phyloP scores from a whole-genome alignment of 1,140 invertebrate species.

The Drosophila mayri region DNA sequence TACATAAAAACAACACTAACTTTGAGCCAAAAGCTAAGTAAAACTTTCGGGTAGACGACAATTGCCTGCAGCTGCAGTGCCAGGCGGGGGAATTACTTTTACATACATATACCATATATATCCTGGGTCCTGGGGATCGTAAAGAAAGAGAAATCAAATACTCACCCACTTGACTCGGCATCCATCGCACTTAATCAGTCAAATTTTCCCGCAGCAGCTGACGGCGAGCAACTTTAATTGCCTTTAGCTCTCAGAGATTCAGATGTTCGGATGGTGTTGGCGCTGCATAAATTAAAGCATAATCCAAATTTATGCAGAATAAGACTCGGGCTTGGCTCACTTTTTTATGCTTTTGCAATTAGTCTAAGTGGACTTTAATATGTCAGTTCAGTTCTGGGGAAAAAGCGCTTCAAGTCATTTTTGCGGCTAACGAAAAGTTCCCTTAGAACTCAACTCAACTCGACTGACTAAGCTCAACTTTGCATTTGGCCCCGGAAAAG shows the following conservation, averaged over 20 bases:
- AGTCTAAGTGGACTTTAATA: conserved; percentile 79
- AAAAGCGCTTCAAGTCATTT: conserved; percentile 73
- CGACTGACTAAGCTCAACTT: conserved; percentile 56
- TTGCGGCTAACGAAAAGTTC: conserved; percentile 71
- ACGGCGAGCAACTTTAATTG: conserved; percentile 69
- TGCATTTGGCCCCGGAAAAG: conserved; percentile 65
- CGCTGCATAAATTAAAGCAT: conserved; percentile 52
- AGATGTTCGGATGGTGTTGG: conserved; percentile 14
- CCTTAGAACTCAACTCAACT: conserved; percentile 45
- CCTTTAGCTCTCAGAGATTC: conserved; percentile 51
- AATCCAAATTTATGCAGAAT: conserved; percentile 29
- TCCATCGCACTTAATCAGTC: conserved; percentile 73
- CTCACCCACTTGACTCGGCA: conserved; percentile 34
- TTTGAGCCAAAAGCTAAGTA: conserved; percentile 26
- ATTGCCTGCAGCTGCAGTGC: conserved; percentile 72
- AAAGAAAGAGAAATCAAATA: conserved; percentile 18
- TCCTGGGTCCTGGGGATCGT: neutral
- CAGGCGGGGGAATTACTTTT: conserved; percentile 1
- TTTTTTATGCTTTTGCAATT: conserved; percentile 66
- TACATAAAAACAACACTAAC: conserved; percentile 57
- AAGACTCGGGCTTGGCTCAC: neutral
- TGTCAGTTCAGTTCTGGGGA: conserved; percentile 51
- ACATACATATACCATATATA: neutral
- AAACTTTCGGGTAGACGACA: conserved; percentile 60
- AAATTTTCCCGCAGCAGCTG: conserved; percentile 72